Percentiles rank a stretch among this genome's conserved stretches.
phyloP scores from a whole-genome alignment of 2,888 invertebrate species.

The Sarcophaga subvicina region DNA sequence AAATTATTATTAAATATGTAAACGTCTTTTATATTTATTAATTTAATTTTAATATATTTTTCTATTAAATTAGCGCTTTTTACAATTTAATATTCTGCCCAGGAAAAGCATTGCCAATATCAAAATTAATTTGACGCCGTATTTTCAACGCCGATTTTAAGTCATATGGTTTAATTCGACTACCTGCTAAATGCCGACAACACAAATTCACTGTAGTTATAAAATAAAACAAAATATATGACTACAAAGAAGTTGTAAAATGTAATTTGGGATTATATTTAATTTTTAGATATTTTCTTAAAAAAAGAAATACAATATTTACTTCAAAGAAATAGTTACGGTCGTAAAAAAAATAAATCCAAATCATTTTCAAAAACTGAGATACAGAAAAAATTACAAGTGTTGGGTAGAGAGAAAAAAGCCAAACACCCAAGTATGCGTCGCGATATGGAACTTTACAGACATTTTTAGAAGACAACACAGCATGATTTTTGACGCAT shows the following conservation, averaged over 20 bases:
- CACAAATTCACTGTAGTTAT: background rate
- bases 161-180: background rate
- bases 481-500: constrained; percentile 29
- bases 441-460: background rate
- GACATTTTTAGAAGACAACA: background rate
- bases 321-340: too few relatives aligned
- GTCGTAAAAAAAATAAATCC: background rate
- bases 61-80: too few relatives aligned
- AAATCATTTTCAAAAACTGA: background rate
- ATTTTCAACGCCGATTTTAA: background rate
- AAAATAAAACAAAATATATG: background rate
- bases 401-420: constrained; percentile 8
- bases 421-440: constrained; percentile 26
- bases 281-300: too few relatives aligned
- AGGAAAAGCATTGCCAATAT: background rate
- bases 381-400: background rate
- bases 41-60: too few relatives aligned
- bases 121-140: background rate
- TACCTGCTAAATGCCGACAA: constrained; percentile 19
- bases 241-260: background rate
- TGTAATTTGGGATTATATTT: background rate
- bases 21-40: too few relatives aligned
- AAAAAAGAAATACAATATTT: too few relatives aligned
- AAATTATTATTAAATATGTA: too few relatives aligned
- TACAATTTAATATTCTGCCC: too few relatives aligned